Evolutionary conservation across 2,797 vertebrate species (phyloP), one percentile per base, ranked within the genome.

Genomic region (Hydrolagus colliei): DNA sequence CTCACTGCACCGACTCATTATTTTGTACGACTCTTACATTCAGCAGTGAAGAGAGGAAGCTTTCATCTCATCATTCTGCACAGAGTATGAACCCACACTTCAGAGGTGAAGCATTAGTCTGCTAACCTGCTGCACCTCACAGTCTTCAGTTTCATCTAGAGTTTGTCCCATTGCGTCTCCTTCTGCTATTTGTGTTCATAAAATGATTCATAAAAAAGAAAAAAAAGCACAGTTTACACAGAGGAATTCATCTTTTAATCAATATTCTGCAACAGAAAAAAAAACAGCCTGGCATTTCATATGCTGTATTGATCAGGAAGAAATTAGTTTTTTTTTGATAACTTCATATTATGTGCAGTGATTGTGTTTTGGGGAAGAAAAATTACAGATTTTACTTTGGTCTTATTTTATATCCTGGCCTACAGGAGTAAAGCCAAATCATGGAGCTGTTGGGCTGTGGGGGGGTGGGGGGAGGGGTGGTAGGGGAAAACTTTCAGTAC

Each of bases 211-310:
- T n/a, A 52, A 77, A 77, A 77, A 61, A 20, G 14, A 52, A 77
- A 77, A 20, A 77, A 77, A 61, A 61, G 16, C 7, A 10, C 41
- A 0, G 14, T 77, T 77, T n/a, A 77, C 41, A 20, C 20, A 1
- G 14, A 77, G 41, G n/a, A 76, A 41, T 76, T 59, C 74, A 77
- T 77, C 8, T 77, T 59, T 77, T 18, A 61, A 77, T 77, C 75
- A 77, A 77, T 61, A 77, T 52, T 52, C 41, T 52, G 18, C 75
- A 61, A 11, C 75, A 61, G 7, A 41, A 61, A 59, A 77, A 61
- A 18, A n/a, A 20, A 52, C 20, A 77, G 2, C 16, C 11, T 77
- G 2, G 41, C 61, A 9, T 77, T 77, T 77, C 52, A 77, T n/a
- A 77, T 9, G n/a, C 75, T 61, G 10, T 77, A 77, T 61, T 20